A percentile compares a stretch with the other conserved stretches of the same genome.
These are phyloP conservation scores for Montipora cactus DNA, from an alignment of 64 coral and sea anemone species.

Conservation along the genomic window DNA sequence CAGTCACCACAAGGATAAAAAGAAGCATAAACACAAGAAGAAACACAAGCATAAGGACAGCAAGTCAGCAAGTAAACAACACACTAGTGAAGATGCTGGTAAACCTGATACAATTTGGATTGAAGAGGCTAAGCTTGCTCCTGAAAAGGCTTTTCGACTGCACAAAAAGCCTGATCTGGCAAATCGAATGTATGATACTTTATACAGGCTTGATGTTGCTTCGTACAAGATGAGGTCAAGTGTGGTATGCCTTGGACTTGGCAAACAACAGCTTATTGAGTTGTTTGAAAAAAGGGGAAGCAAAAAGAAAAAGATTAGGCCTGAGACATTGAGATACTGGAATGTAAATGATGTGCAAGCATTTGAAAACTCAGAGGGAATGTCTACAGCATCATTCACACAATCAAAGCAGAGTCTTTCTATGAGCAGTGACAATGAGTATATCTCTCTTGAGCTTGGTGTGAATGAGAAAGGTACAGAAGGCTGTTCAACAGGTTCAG, in stretches of 20 bases:
- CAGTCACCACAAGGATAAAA: constrained; percentile 38
- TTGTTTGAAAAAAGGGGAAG: constrained; percentile 61
- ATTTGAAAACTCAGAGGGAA: constrained; percentile 9
- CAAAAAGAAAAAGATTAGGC: constrained; percentile 64
- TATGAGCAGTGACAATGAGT: neutral
- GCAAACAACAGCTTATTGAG: constrained; percentile 63
- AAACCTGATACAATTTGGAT: constrained; percentile 89
- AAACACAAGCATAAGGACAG: constrained; percentile 76
- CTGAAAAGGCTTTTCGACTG: constrained; percentile 87
- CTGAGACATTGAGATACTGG: constrained; percentile 75
- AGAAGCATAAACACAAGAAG: constrained; percentile 71
- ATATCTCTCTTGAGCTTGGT: constrained; percentile 74
- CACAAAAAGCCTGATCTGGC: constrained; percentile 86
- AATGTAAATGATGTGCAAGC: constrained; percentile 5
- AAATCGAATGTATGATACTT: constrained; percentile 81
- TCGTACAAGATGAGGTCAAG: constrained; percentile 82
- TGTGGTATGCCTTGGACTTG: constrained; percentile 75
- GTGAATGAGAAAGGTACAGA: neutral
- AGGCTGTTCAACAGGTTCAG: neutral
- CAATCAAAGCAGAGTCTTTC: neutral
- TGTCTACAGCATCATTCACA: neutral
- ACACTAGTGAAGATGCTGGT: constrained; percentile 40
- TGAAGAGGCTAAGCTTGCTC: constrained; percentile 74
- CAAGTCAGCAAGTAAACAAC: neutral
- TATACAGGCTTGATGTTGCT: constrained; percentile 92